Percentiles rank a stretch among this genome's conserved stretches.
Evolutionary conservation across 2,797 vertebrate species (phyloP).

Genomic region (Rhabdophis nuchalis): DNA sequence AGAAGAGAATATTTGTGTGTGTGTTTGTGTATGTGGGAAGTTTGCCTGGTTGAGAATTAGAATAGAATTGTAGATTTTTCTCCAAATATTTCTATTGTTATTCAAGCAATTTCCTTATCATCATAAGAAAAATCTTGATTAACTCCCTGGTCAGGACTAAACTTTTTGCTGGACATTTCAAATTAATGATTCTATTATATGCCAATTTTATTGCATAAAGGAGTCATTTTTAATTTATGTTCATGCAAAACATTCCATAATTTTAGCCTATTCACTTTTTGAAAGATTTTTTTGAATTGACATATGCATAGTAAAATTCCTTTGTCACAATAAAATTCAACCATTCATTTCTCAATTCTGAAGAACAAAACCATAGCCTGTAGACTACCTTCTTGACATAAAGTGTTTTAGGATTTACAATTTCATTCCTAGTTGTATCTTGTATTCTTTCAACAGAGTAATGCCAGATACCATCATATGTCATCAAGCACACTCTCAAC

Average conservation of each 20-base stretch:
- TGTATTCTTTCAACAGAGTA: neutral
- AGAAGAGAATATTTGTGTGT: neutral
- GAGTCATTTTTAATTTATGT: neutral
- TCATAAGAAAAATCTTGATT: neutral
- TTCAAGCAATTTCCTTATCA: neutral
- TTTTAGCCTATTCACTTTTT: neutral
- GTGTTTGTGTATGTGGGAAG: neutral
- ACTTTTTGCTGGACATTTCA: neutral
- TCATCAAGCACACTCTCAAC: neutral
- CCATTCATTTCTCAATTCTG: neutral
- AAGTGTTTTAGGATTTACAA: neutral
- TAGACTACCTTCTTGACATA: neutral
- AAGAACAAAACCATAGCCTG: neutral
- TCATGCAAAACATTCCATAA: neutral
- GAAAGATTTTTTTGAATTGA: neutral
- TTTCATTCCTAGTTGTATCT: neutral
- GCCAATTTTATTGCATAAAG: neutral
- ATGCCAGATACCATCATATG: neutral
- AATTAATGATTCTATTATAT: neutral
- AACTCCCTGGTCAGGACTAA: neutral
- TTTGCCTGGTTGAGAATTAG: neutral
- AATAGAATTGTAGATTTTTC: neutral
- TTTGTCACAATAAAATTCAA: neutral
- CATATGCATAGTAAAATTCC: neutral
- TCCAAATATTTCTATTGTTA: neutral